A percentile compares a stretch with the other conserved stretches of the same genome.
These are phyloP conservation scores for Rhabdophis nuchalis DNA, from an alignment of 2,797 vertebrate genomes.

Conservation along the genomic window DNA sequence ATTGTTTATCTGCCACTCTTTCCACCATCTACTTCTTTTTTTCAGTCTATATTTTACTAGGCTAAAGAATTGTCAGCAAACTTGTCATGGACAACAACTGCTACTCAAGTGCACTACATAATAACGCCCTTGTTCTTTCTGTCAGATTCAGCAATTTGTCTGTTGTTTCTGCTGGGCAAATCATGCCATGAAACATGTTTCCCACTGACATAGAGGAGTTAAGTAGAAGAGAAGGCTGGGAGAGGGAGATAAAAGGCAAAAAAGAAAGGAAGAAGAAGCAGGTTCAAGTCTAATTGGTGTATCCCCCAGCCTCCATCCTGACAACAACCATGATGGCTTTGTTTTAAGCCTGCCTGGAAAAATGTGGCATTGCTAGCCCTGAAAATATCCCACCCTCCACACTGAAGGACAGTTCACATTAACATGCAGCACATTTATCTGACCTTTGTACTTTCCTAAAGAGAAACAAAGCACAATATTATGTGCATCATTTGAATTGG, in stretches of 20 bases:
- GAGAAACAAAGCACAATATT: neutral
- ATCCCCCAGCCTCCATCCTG: neutral
- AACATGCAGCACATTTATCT: conserved; percentile 14
- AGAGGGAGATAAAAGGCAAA: neutral
- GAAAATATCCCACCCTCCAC: neutral
- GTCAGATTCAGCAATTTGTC: conserved; percentile 8
- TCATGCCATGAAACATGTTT: conserved; percentile 20
- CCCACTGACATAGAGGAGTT: neutral
- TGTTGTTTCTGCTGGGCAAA: conserved; percentile 26
- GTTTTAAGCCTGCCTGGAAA: neutral
- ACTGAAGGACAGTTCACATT: conserved; percentile 1
- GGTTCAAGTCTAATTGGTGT: neutral
- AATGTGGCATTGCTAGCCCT: neutral
- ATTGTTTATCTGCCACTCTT: neutral
- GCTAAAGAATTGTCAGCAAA: conserved; percentile 1
- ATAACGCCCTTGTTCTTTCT: conserved; percentile 7
- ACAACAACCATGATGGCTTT: neutral
- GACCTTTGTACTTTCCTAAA: conserved; percentile 35
- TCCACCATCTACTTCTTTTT: neutral
- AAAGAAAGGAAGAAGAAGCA: neutral
- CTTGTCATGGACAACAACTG: conserved; percentile 8
- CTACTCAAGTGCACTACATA: conserved; percentile 5
- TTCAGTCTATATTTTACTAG: neutral
- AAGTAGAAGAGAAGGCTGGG: neutral
- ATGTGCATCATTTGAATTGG: conserved; percentile 3